Percentiles rank a stretch among this genome's conserved stretches.
These are phyloP conservation scores for Xylocampa areola DNA, from an alignment of 2,888 invertebrate species.

Conservation along the genomic window DNA sequence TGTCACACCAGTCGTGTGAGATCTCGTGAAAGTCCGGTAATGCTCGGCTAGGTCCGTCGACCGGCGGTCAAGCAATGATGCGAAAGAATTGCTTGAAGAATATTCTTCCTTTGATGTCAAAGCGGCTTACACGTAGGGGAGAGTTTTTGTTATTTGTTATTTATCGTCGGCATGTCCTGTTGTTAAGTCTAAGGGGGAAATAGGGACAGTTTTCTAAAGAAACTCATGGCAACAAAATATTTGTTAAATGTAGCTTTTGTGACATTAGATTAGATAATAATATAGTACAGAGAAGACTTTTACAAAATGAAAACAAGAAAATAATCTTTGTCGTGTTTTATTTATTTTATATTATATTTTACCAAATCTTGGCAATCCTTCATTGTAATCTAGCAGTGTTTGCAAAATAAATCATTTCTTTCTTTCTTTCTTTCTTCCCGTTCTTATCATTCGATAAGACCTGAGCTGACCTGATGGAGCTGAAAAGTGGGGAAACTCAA, in stretches of 20 bases:
- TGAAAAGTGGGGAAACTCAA: too few relatives aligned
- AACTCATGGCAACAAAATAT: neutral
- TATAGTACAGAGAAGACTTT: too few relatives aligned
- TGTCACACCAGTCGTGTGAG: neutral
- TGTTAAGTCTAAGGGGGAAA: slow-evolving; percentile 5
- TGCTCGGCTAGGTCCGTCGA: slow-evolving; percentile 11
- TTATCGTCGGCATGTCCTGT: slow-evolving; percentile 20
- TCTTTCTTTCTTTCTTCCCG: too few relatives aligned
- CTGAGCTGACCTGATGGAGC: too few relatives aligned
- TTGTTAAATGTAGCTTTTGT: neutral
- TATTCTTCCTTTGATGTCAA: slow-evolving; percentile 54
- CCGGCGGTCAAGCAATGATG: slow-evolving; percentile 27
- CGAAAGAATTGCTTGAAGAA: slow-evolving; percentile 43
- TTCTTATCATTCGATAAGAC: too few relatives aligned
- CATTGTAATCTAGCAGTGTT: too few relatives aligned
- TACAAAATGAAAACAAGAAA: too few relatives aligned
- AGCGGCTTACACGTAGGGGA: slow-evolving; percentile 17
- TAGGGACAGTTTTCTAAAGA: neutral
- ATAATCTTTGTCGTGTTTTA: too few relatives aligned
- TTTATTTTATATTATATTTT: too few relatives aligned
- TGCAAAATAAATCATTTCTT: too few relatives aligned
- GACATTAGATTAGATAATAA: neutral
- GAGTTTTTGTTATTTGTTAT: slow-evolving; percentile 21
- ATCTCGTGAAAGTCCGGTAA: slow-evolving; percentile 20
- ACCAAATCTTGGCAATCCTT: too few relatives aligned